Evolutionary conservation across 2,113 vertebrate species (phyloP).

Genomic region (Paramisgurnus dabryanus): DNA sequence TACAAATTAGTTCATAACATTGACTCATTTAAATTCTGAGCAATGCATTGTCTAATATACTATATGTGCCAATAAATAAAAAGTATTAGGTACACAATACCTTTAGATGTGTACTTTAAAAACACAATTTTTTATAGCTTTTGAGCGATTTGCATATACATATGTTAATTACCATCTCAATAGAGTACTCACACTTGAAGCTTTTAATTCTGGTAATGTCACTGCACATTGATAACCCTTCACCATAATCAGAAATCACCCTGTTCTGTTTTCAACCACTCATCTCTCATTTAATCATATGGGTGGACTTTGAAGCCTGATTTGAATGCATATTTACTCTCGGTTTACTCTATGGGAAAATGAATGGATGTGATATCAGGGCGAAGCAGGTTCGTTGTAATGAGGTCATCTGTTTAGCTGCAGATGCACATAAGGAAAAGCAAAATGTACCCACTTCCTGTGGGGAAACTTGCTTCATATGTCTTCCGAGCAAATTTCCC

Average conservation of each 20-base stretch:
- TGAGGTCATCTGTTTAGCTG: neutral
- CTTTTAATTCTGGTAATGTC: neutral
- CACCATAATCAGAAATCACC: neutral
- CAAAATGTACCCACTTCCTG: neutral
- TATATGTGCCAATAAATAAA: neutral
- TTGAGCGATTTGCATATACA: neutral
- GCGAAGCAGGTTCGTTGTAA: neutral
- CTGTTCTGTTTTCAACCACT: neutral
- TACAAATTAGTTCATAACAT: no score
- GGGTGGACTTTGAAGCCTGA: neutral
- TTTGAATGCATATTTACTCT: neutral
- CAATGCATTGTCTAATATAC: no score
- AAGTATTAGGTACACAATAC: neutral
- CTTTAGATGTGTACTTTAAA: neutral
- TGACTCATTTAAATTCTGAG: no score
- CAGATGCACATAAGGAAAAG: neutral
- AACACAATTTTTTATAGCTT: neutral
- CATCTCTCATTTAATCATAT: neutral
- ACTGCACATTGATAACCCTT: neutral
- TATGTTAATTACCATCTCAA: neutral
- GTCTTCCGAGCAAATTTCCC: neutral
- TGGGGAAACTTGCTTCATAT: neutral
- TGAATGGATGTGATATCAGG: neutral
- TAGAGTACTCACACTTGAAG: slow-evolving; percentile 2
- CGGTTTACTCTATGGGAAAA: neutral